These are phyloP conservation scores for Goniozus legneri DNA, from an alignment of 1,140 invertebrate species.

Conservation along the genomic window DNA sequence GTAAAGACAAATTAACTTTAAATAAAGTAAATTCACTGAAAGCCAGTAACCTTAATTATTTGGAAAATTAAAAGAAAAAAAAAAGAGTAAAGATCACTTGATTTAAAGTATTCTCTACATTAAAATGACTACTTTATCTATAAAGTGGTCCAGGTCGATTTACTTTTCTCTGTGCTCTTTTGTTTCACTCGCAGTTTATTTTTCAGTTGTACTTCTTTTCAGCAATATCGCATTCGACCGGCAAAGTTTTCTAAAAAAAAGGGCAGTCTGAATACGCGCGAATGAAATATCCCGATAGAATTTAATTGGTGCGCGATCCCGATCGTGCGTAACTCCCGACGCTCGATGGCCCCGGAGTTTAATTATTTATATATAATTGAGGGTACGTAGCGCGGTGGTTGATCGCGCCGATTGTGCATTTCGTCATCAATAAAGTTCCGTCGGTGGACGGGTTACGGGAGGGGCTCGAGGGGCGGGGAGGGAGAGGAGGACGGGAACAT, in stretches of 20 bases:
- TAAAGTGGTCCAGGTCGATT: too few relatives aligned
- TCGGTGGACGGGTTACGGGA: too few relatives aligned
- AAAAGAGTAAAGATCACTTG: too few relatives aligned
- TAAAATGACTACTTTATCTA: too few relatives aligned
- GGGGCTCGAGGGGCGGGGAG: conserved; percentile 10
- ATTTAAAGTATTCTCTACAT: too few relatives aligned
- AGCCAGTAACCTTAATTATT: too few relatives aligned
- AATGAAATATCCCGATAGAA: neutral
- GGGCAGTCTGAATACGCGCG: neutral
- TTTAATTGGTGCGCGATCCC: conserved; percentile 4
- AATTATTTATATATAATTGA: conserved; percentile 41
- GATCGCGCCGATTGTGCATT: conserved; percentile 32
- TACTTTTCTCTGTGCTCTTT: too few relatives aligned
- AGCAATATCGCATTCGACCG: neutral
- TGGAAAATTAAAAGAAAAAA: too few relatives aligned
- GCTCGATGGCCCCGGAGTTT: conserved; percentile 18
- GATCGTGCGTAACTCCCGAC: conserved; percentile 26
- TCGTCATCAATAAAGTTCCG: conserved; percentile 38
- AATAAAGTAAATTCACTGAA: too few relatives aligned
- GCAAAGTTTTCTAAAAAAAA: neutral
- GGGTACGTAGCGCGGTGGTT: conserved; percentile 21
- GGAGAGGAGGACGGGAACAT: too few relatives aligned
- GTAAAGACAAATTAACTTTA: too few relatives aligned
- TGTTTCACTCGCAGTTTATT: neutral
- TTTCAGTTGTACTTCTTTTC: neutral